Evolutionary conservation across 2,888 invertebrate genomes (phyloP).

Genomic region (Yponomeuta plumbellus): DNA sequence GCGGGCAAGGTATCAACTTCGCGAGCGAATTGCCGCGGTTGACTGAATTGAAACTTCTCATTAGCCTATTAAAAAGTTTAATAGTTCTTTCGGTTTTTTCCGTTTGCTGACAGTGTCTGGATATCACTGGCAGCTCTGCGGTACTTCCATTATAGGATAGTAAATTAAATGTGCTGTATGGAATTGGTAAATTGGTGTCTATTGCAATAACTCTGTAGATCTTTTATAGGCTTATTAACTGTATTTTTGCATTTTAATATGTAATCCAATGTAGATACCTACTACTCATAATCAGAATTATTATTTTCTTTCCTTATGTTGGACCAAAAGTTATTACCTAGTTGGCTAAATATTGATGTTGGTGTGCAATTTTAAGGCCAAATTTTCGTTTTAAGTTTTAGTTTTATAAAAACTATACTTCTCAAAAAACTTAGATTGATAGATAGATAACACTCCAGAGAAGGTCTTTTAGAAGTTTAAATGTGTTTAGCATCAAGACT

Average conservation of each 20-base stretch:
- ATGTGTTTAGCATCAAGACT: too few relatives aligned
- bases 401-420: not conserved
- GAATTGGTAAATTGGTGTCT: constrained; percentile 5
- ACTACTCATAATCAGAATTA: too few relatives aligned
- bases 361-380: not conserved
- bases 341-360: not conserved
- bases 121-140: too few relatives aligned
- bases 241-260: constrained; percentile 14
- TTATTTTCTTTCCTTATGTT: not conserved
- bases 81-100: too few relatives aligned
- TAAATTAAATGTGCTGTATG: not conserved
- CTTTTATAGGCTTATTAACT: not conserved
- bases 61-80: too few relatives aligned
- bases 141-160: too few relatives aligned
- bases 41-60: too few relatives aligned
- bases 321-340: not conserved
- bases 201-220: not conserved
- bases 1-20: not conserved
- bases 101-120: too few relatives aligned
- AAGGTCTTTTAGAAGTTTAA: too few relatives aligned
- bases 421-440: not conserved
- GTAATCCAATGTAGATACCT: not conserved
- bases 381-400: not conserved
- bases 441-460: too few relatives aligned
- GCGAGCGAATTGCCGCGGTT: too few relatives aligned